These are phyloP conservation scores for Argynnis bischoffii DNA, from an alignment of 2,888 invertebrate species.

Conservation along the genomic window DNA sequence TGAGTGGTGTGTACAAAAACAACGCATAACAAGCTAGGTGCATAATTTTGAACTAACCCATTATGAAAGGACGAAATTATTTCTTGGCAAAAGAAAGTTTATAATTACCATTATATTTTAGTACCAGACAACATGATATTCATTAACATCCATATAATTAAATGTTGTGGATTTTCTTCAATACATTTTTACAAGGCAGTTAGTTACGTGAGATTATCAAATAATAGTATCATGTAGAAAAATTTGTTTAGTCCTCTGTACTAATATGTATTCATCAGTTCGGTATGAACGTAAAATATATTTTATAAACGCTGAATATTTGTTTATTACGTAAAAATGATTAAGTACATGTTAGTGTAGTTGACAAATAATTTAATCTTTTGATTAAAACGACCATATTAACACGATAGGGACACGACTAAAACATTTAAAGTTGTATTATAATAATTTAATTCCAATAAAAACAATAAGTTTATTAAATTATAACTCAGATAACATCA, in stretches of 20 bases:
- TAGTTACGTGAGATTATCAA: no score
- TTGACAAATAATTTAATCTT: not conserved
- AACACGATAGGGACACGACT: not conserved
- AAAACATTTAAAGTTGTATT: not conserved
- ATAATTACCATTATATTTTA: no score
- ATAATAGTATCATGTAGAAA: no score
- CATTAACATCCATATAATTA: no score
- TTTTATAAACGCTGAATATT: not conserved
- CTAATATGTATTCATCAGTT: no score
- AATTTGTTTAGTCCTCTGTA: no score
- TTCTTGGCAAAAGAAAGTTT: no score
- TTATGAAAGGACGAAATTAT: not conserved
- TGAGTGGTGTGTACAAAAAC: not conserved
- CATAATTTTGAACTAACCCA: not conserved
- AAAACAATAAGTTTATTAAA: not conserved
- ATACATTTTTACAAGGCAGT: no score
- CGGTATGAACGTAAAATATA: no score
- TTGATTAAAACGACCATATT: not conserved
- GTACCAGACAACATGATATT: no score
- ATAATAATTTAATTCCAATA: conserved; percentile 1
- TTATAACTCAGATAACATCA: conserved; percentile 1
- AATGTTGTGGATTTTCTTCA: no score
- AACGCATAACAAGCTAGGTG: conserved; percentile 10
- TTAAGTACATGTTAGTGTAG: conserved; percentile 4
- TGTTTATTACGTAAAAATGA: not conserved